phyloP scores from a whole-genome alignment of 1,140 invertebrate species.

The Aethina tumida region DNA sequence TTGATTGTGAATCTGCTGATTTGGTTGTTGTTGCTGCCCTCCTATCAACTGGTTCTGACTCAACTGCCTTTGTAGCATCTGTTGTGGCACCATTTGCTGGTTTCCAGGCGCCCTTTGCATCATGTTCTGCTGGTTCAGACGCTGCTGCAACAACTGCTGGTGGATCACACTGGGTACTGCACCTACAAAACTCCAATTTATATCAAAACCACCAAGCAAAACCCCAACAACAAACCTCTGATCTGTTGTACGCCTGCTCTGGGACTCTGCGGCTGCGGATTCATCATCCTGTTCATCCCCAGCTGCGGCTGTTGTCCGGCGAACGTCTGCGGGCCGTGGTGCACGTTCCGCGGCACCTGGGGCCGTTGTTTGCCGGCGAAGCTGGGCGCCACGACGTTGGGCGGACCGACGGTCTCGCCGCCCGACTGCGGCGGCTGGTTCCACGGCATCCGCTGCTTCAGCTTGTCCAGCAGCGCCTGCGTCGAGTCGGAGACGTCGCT shows the following conservation, averaged over 20 bases:
- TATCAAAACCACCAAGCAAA: no score
- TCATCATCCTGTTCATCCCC: conserved; percentile 17
- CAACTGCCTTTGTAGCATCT: conserved; percentile 22
- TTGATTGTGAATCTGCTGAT: conserved; percentile 28
- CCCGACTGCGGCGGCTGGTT: conserved; percentile 47
- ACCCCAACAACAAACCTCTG: conserved; percentile 20
- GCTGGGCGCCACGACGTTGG: conserved; percentile 34
- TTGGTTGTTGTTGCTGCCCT: conserved; percentile 20
- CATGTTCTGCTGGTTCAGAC: conserved; percentile 24
- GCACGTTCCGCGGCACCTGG: conserved; percentile 10
- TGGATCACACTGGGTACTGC: conserved; percentile 22
- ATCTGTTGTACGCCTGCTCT: conserved; percentile 22
- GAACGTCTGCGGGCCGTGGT: conserved; percentile 14
- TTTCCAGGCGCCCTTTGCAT: conserved; percentile 15
- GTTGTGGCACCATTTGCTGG: conserved; percentile 19
- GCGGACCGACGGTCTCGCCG: conserved; percentile 34
- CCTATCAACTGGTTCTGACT: conserved; percentile 19
- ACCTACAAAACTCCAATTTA: no score
- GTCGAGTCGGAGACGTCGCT: conserved; percentile 36
- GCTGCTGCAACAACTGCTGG: conserved; percentile 29
- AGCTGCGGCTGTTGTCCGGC: conserved; percentile 17
- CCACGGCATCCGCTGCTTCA: conserved; percentile 71
- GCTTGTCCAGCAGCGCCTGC: conserved; percentile 59
- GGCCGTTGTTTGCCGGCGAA: conserved; percentile 34
- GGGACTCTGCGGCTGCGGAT: conserved; percentile 15